Conservation (phyloP, 2,113 vertebrate species). For the Stegostoma tigrinum region DNA sequence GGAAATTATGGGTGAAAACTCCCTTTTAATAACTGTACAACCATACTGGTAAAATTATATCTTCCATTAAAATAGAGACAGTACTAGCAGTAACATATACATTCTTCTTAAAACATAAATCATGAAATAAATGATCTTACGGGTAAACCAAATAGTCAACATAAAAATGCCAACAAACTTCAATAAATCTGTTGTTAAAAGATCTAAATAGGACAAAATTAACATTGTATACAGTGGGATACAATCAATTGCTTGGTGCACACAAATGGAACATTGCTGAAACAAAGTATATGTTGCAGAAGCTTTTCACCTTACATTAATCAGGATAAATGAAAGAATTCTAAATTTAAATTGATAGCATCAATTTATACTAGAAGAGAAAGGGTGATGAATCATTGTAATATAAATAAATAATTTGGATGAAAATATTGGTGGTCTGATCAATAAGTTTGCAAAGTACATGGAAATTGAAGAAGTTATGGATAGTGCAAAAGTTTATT, state of each 20-base stretch:
- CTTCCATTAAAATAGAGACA: background rate
- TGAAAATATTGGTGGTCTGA: no score
- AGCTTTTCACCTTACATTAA: background rate
- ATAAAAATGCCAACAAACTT: background rate
- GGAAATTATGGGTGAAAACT: background rate
- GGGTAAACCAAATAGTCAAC: background rate
- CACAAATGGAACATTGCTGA: background rate
- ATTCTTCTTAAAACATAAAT: background rate
- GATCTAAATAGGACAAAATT: background rate
- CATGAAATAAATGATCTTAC: background rate
- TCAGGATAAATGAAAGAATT: background rate
- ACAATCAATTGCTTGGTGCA: no score
- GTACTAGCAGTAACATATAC: background rate
- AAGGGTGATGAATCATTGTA: background rate
- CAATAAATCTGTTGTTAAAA: background rate
- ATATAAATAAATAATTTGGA: no score
- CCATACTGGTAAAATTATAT: background rate
- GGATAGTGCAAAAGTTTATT: no score
- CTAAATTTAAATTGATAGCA: background rate
- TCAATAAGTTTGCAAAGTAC: no score
- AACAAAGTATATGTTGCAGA: background rate
- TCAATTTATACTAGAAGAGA: background rate
- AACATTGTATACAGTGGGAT: background rate
- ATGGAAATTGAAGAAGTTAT: no score
- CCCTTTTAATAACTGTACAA: background rate